A percentile compares a stretch with the other conserved stretches of the same genome.
phyloP scores from a whole-genome alignment of 2,113 vertebrate genomes.

The western clawed frog (Xenopus tropicalis) region UCB_Xtro_10.0 CM004446.2:151283001-151283500 shows the following conservation, averaged over 20 bases:
- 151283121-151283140: too few species aligned
- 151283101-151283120: conserved; percentile 74
- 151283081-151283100: conserved; percentile 60
- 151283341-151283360: conserved; percentile 71
- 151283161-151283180: too few species aligned
- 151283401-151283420: conserved; percentile 95
- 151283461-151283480: conserved; percentile 79
- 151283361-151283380: conserved; percentile 84
- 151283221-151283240: too few species aligned
- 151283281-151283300: too few species aligned
- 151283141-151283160: too few species aligned
- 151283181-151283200: too few species aligned
- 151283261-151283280: too few species aligned
- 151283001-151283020: too few species aligned
- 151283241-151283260: too few species aligned
- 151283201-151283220: too few species aligned
- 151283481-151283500: conserved; percentile 88
- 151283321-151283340: conserved; percentile 76
- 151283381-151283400: conserved; percentile 61
- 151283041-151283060: conserved; percentile 40
- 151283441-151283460: conserved; percentile 99
- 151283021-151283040: too few species aligned
- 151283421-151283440: conserved; percentile 99
- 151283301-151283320: conserved; percentile 25
- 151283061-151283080: conserved; percentile 64